Evolutionary conservation across 2,797 vertebrate genomes (phyloP), one percentile per base, ranked within the genome.

Genomic region (Gadopsis marmoratus): DNA sequence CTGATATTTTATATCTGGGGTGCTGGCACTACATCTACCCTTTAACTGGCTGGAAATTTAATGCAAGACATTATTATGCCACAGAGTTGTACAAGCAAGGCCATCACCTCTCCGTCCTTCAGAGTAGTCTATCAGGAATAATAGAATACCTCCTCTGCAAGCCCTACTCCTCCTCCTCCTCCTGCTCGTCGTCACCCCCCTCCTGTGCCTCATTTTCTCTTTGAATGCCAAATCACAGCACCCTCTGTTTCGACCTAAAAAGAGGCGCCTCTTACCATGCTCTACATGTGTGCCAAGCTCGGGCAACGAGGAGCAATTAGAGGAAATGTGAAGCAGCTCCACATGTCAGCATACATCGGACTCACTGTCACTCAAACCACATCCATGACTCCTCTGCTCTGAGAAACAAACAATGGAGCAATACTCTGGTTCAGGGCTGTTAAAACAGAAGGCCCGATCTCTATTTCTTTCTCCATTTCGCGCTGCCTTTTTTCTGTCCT

Each of bases 311-410:
- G 84, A 89, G 91, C 93, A 94, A 94, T 94, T 94, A 95, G 92
- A 83, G 90, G 90, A 92, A 93, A 93, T 90, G 92, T 90, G 91
- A 92, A 93, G 92, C 91, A 89, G 90, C 90, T 88, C 89, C 63
- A 33, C 78, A 66, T 83, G 90, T 92, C 92, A 89, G 85, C 73
- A 72, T 88, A 55, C 84, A 90, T 93, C 79, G 79, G 81, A 84
- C 79, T 89, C 86, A 77, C 89, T 93, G 91, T 93, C 93, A 94
- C 82, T 95, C 94, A 94, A 88, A 86, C 79, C 82, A 73, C 89
- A 88, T 90, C 82, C 86, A 83, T 84, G 84, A 90, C 86, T 90
- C 80, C 77, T 88, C 75, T 86, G 80, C 87, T 79, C 84, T 41
- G 84, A 82, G 86, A 93, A 91, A 93, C 89, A 94, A 94, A 94